These are phyloP conservation scores for Myopa testacea DNA, from an alignment of 2,888 invertebrate species.

Conservation along the genomic window DNA sequence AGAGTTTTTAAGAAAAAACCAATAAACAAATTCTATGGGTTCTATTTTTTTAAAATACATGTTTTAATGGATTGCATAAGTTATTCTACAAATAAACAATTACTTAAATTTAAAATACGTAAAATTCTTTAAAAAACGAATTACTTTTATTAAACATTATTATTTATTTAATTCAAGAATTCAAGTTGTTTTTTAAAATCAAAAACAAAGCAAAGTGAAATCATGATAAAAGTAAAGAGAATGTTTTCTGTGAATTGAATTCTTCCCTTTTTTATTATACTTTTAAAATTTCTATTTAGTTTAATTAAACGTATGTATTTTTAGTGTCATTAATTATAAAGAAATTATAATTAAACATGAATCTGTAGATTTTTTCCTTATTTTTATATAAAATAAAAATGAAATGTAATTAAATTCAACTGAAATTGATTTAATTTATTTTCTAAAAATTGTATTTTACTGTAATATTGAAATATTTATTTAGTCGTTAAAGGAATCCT, in stretches of 20 bases:
- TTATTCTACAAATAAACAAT: background rate
- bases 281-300: background rate
- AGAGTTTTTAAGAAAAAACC: constrained; percentile 9
- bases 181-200: background rate
- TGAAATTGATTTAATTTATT: too few species aligned
- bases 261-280: background rate
- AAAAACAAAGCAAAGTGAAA: background rate
- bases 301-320: background rate
- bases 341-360: too few species aligned
- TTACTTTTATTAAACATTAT: background rate
- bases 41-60: background rate
- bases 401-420: too few species aligned
- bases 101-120: background rate
- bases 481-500: too few species aligned
- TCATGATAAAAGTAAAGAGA: background rate
- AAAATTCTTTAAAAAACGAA: background rate
- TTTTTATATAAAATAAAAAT: too few species aligned
- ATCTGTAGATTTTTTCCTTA: too few species aligned
- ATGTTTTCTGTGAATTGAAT: background rate
- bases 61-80: background rate
- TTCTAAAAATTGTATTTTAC: too few species aligned
- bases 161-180: constrained; percentile 13
- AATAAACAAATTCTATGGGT: background rate
- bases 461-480: too few species aligned
- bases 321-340: background rate